Percentiles rank a stretch among this genome's conserved stretches.
Evolutionary conservation across 2,113 vertebrate genomes (phyloP).

Genomic region (Puffinus mauretanicus): DNA sequence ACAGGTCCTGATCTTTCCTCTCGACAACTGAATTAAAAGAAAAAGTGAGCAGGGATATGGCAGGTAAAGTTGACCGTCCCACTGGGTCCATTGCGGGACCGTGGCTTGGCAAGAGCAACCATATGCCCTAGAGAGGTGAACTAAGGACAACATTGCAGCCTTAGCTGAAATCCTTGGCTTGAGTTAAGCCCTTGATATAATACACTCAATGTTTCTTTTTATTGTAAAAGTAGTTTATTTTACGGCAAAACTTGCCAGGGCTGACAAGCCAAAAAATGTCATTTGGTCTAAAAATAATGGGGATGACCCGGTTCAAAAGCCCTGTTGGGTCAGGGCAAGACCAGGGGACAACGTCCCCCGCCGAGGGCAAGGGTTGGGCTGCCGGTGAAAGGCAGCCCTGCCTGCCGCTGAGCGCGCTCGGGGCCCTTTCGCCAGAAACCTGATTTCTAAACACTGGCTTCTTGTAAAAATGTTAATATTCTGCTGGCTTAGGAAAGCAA

Average conservation of each 20-base stretch:
- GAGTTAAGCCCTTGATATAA: constrained; percentile 20
- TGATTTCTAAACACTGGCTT: background rate
- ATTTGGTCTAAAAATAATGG: constrained; percentile 34
- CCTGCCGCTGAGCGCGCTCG: background rate
- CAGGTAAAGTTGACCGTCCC: background rate
- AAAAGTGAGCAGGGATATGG: background rate
- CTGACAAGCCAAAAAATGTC: constrained; percentile 9
- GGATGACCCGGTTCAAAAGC: background rate
- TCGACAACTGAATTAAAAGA: background rate
- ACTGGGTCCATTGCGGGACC: background rate
- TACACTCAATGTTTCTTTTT: background rate
- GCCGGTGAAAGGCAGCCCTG: background rate
- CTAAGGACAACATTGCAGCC: constrained; percentile 13
- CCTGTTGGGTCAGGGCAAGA: background rate
- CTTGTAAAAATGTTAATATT: background rate
- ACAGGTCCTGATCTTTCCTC: background rate
- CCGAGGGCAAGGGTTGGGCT: background rate
- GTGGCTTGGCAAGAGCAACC: background rate
- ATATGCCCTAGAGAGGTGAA: background rate
- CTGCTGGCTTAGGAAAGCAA: background rate
- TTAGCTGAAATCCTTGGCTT: constrained; percentile 43
- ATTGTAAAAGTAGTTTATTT: constrained; percentile 52
- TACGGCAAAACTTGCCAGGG: constrained; percentile 1
- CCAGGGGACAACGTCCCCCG: background rate
- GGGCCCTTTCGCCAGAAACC: background rate